Conservation (phyloP, 2,797 vertebrate species). For the Silurus lanzhouensis region DNA sequence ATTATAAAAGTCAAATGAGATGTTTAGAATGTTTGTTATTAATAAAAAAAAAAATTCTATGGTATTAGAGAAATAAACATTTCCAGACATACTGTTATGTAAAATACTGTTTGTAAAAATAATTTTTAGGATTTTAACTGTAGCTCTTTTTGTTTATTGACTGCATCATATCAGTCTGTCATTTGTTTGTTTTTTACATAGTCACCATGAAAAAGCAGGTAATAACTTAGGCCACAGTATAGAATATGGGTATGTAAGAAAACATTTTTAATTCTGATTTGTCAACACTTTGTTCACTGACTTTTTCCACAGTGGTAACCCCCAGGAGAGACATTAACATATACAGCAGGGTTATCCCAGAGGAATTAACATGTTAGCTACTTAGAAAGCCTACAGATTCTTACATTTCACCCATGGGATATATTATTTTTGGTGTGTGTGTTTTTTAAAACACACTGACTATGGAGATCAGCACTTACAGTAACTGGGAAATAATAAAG, state of each 20-base stretch:
- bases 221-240: neutral
- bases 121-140: too few species aligned
- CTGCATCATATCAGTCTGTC: too few species aligned
- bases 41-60: too few species aligned
- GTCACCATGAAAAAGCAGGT: neutral
- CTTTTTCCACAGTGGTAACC: neutral
- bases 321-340: neutral
- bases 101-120: too few species aligned
- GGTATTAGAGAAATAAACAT: too few species aligned
- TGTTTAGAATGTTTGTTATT: too few species aligned
- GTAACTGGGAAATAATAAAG: too few species aligned
- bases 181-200: too few species aligned
- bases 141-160: too few species aligned
- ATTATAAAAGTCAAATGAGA: too few species aligned
- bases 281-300: neutral
- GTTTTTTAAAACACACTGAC: neutral
- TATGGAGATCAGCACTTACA: neutral
- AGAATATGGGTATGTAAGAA: neutral
- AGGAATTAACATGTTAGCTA: neutral
- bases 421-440: neutral
- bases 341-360: neutral
- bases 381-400: neutral
- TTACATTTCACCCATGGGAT: neutral
- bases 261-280: neutral
- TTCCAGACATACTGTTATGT: too few species aligned